Base-by-base conservation (phyloP, 2,113 vertebrate species). In the Epinephelus moara region DNA sequence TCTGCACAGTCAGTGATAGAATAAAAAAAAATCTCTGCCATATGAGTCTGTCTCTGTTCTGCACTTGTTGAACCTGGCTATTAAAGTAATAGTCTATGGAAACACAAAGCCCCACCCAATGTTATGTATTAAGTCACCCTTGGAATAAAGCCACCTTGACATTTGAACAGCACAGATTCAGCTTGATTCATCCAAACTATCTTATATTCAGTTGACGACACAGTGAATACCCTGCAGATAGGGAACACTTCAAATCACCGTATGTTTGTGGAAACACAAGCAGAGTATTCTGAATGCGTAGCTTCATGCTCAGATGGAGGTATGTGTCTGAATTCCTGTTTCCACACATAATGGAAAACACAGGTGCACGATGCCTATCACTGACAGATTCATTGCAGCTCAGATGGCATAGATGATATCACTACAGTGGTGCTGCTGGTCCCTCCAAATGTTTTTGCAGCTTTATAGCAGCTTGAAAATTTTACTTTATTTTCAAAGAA, bases 341-440 rank as follows among this genome's bases (percentile, higher is more conserved):
- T 70, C 40, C 49, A 19, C 37, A 73, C 75, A 68, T 56, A 78
- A 86, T 90, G 80, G 84, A 91, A 91, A 91, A 82, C 21, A 70
- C 53, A 75, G 52, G 70, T 69, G 23, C 10, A 37, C 56, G 25
- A 75, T 7, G 0, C 33, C 81, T 70, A 33, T 6, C n/a, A 12
- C 21, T 67, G 66, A 80, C 66, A 77, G 75, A 75, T 85, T 82
- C 78, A 80, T 70, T 69, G 55, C 49, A 8, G 8, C 21, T 68
- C 0, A 78, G 52, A 49, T 59, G 33, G 82, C 45, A 33, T 1
- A 70, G 64, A 40, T 81, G 40, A 27, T 66, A 75, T 77, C 49
- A 62, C 13, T 47, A 12, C 23, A 27, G 13, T 53, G 27, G 49
- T 61, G 80, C 50, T 69, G 45, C 10, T 83, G 49, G 14, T 15